Base-by-base conservation (phyloP, 2,888 invertebrate species). In the Polylopha cassiicola region DNA sequence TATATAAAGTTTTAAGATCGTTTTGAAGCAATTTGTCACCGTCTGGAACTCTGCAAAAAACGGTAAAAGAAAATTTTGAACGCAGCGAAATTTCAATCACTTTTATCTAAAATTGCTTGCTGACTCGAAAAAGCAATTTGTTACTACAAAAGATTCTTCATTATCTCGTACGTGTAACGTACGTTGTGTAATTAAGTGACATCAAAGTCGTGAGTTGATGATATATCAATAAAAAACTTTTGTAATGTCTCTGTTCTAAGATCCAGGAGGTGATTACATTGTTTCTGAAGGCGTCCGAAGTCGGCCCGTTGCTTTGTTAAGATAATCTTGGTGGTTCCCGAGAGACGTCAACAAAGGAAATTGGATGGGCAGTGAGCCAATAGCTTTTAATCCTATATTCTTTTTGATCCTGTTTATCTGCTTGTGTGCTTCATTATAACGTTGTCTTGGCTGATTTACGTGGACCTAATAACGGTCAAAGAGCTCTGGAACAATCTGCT, bases 311-410 rank as follows among this genome's bases (percentile, higher is more conserved):
- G 77, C 75, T 78, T 80, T 84, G 80, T 77, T 82, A 75, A 77
- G 81, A 82, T 82, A 76, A 85, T 84, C 81, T 77, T 63, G 65
- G 71, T 57, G 65, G 67, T 60, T 70, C 81, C 74, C 79, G 34
- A 23, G 78, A 70, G 81, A 78, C 78, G 70, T 80, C 79, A 81
- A 80, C 82, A 84, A 82, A 84, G 82, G 76, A 84, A 79, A 85
- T 85, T 81, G 82, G 82, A 84, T 84, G 81, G 82, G 84, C 82
- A 82, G 78, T 67, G 73, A 68, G 81, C 80, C 82, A 82, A 81
- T 84, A 71, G 73, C 78, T 77, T 79, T 80, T 81, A 84, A 81
- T 82, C 73, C 72, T 64, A 58, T 53, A 73, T 70, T 77, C 75
- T 77, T 79, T 81, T 80, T 76, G 75, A 75, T 75, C 76, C 69